Base-by-base conservation (phyloP, 2,797 vertebrate species). In the Manis crassicaudata region DNA sequence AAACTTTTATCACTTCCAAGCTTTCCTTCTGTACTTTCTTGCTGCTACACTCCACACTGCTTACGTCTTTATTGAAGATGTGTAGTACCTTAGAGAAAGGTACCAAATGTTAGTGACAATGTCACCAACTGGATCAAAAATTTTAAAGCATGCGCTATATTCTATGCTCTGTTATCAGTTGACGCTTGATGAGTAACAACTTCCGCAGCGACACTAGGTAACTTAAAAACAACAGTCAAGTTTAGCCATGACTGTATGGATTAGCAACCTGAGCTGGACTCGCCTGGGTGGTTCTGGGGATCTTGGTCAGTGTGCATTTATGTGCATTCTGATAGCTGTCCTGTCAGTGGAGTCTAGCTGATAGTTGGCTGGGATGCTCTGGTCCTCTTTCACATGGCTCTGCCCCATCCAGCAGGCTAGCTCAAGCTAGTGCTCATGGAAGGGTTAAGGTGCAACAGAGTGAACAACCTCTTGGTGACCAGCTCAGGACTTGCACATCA, bases 81-180 rank as follows among this genome's bases (percentile, higher is more conserved):
- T 43, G 84, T 92, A 68, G 46, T 46, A 8, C 16, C 52, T 94
- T 85, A 92, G 0, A 17, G 73, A 16, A 94, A 97, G 35, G 79
- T 87, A 81, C 11, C 46, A 95, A 81, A 32, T 35, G 29, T 18
- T 95, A 70, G 5, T 95, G 18, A 37, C 82, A 79, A 80, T 89
- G 8, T 96, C 98, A 96, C 46, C 58, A 94, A 13, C 11, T 72
- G 7, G 9, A 6, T 87, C 92, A 95, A 94, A 94, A 25, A 79
- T 8, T 4, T 80, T 13, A 32, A 85, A 73, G 8, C 27, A 7
- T 77, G 73, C 40, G 91, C 90, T 73, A 54, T 46, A 17, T 92
- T 37, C 43, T 20, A 60, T 21, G 50, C 29, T 90, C 90, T 10
- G 81, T 68, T 95, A 2, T 67, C 29, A 65, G 1, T 35, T 85